Evolutionary conservation across 2,113 vertebrate species (phyloP), one percentile per base, ranked within the genome.

Genomic region (Galemys pyrenaicus): DNA sequence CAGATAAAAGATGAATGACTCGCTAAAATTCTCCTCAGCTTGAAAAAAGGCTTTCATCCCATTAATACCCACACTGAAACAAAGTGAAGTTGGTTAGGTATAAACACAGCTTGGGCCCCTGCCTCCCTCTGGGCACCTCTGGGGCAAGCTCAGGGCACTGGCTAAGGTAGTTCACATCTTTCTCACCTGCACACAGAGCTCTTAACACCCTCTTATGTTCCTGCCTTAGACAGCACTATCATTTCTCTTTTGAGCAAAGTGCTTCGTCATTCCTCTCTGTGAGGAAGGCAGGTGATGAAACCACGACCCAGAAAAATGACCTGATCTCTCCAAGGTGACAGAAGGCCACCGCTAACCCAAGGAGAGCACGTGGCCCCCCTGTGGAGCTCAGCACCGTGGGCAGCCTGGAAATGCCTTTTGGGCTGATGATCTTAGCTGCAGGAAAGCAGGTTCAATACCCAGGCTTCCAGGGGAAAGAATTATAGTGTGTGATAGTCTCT

Each of bases 191-290:
- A 17, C 65, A 28, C 9, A 39, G 65, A 74, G 74, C 78, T n/a
- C 35, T 3, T 2, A 16, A 41, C n/a, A 6, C 39, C 20, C 68
- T 49, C 20, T 2, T 12, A 16, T 17, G 19, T 68, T 20, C 74
- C 60, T 35, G 44, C 64, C 65, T 81, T 37, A n/a, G 85, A 78
- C 26, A 11, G 64, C 26, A 24, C 35, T 24, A 0, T 35, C 56
- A 5, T 73, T 95, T 78, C 82, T 80, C 62, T 93, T 68, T 46
- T 4, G 44, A 95, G 70, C 58, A 51, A 49, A 77, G 65, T 87
- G 93, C 94, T 94, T 93, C 0, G 54, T 94, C 96, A 96, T 77
- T 70, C 86, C 60, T 89, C 58, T 62, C 89, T 15, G 10, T n/a
- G 87, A 89, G 79, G 75, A 89, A 74, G 30, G 60, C 26, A 64